Percentiles rank a stretch among this genome's conserved stretches.
Evolutionary conservation across 2,888 invertebrate genomes (phyloP).

Genomic region (Dexiosoma caninum): DNA sequence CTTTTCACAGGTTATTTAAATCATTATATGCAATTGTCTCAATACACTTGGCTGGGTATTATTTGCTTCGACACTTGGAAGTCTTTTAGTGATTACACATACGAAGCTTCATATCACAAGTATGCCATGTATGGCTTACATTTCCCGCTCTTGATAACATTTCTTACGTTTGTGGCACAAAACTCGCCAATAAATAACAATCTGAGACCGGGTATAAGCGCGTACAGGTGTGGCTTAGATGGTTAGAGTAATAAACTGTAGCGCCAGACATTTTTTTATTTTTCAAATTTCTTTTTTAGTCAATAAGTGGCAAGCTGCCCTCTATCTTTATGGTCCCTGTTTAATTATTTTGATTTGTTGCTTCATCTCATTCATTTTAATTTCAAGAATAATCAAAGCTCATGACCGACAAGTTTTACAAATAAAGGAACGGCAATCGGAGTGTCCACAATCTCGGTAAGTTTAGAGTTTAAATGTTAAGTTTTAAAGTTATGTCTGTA

Average conservation of each 20-base stretch:
- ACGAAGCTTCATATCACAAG: constrained; percentile 4
- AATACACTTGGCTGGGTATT: constrained; percentile 45
- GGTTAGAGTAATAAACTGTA: too few species aligned
- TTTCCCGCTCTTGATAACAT: constrained; percentile 8
- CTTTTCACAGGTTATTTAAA: constrained; percentile 15
- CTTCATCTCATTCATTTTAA: constrained; percentile 1
- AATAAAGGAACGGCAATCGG: not conserved
- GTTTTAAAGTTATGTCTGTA: too few species aligned
- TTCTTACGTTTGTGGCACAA: constrained; percentile 15
- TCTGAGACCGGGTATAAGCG: constrained; percentile 23
- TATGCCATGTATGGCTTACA: constrained; percentile 19
- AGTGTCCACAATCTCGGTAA: constrained; percentile 8
- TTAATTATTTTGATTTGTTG: constrained; percentile 29
- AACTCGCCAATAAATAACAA: not conserved
- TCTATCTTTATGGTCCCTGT: constrained; percentile 50
- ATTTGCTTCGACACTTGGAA: constrained; percentile 33
- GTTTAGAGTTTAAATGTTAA: too few species aligned
- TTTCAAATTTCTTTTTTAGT: constrained; percentile 2
- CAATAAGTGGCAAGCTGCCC: constrained; percentile 29
- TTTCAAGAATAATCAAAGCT: not conserved
- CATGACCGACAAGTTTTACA: not conserved
- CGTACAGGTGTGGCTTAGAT: constrained; percentile 23
- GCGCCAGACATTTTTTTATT: too few species aligned
- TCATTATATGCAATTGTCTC: constrained; percentile 40
- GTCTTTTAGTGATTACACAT: not conserved